Conservation (phyloP, 2,113 vertebrate genomes). For the Ariopsis seemanni region DNA sequence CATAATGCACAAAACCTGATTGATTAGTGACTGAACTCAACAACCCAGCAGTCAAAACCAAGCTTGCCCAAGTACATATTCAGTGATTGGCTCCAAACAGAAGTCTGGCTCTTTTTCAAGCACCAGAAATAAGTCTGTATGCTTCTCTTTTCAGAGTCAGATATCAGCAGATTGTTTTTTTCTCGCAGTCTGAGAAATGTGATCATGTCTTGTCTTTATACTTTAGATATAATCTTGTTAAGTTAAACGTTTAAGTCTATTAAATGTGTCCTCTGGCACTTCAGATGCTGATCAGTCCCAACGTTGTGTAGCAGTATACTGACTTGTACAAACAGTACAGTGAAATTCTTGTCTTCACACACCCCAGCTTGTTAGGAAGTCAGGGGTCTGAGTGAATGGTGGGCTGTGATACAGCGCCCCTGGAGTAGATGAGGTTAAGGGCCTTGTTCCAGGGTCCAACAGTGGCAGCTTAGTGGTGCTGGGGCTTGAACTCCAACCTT, state of each 20-base stretch:
- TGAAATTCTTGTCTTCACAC: not conserved
- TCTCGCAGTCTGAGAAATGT: not conserved
- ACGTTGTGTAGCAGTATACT: not conserved
- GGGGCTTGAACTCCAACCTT: not conserved
- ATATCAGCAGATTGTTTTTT: not conserved
- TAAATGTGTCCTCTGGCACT: not conserved
- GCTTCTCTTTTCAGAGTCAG: not conserved
- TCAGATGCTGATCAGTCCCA: not conserved
- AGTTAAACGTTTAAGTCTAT: not conserved
- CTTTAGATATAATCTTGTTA: not conserved
- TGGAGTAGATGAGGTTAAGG: not conserved
- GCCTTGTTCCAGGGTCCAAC: not conserved
- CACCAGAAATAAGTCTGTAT: constrained; percentile 6
- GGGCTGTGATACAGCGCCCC: not conserved
- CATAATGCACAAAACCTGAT: not conserved
- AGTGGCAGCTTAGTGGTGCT: not conserved
- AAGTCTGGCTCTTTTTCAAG: not conserved
- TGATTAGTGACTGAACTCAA: constrained; percentile 11
- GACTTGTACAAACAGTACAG: not conserved
- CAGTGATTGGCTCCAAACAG: not conserved
- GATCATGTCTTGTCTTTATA: not conserved
- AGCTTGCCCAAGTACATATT: constrained; percentile 17
- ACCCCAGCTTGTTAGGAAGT: not conserved
- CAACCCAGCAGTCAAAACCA: not conserved
- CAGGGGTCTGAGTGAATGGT: not conserved